Percentiles rank a stretch among this genome's conserved stretches.
phyloP scores from a whole-genome alignment of 2,113 vertebrate genomes.

The Anser brachyrhynchus region DNA sequence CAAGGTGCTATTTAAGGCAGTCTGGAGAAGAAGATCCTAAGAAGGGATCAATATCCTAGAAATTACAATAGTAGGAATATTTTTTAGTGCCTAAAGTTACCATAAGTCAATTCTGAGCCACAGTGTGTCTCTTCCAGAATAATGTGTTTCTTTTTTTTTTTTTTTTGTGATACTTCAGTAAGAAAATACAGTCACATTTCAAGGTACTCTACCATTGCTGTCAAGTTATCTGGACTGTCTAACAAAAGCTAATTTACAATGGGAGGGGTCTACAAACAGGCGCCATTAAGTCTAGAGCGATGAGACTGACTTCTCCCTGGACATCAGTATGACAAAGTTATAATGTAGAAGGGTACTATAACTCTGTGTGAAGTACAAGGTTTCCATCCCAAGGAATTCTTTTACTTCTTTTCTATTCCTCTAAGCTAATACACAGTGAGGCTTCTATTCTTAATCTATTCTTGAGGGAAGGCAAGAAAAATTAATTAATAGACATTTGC shows the following conservation, averaged over 20 bases:
- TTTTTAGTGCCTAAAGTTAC: neutral
- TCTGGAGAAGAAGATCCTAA: neutral
- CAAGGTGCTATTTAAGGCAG: neutral
- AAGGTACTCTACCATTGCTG: constrained; percentile 63
- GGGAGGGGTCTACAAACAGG: constrained; percentile 54
- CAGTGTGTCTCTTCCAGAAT: neutral
- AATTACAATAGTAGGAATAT: neutral
- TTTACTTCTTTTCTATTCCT: constrained; percentile 31
- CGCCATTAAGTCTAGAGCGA: constrained; percentile 72
- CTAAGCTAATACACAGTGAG: neutral
- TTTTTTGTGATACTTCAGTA: neutral
- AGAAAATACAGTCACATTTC: constrained; percentile 54
- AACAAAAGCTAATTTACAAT: constrained; percentile 58
- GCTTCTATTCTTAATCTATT: neutral
- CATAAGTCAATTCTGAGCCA: neutral
- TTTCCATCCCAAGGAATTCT: constrained; percentile 44
- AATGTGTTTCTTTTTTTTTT: neutral
- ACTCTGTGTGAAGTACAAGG: constrained; percentile 7
- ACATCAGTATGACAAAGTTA: constrained; percentile 47
- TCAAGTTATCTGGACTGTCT: constrained; percentile 31
- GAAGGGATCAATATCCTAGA: neutral
- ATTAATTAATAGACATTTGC: neutral
- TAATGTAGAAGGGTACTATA: neutral
- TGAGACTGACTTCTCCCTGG: neutral
- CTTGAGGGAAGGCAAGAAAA: neutral